Conservation (phyloP, 2,113 vertebrate genomes). For the Python bivittatus region DNA sequence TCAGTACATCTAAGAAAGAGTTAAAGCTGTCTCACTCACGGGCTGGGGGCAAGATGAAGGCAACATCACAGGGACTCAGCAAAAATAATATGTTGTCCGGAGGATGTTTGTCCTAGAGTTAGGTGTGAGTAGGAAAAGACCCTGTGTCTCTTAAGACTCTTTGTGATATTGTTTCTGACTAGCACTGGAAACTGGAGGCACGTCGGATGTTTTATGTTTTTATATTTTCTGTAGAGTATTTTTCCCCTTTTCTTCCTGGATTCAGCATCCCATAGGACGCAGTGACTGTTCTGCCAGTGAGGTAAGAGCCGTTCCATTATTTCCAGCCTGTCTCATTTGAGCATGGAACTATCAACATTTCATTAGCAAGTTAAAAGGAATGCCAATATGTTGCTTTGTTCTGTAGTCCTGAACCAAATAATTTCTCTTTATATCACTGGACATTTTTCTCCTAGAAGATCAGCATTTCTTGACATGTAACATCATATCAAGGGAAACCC, state of each 20-base stretch:
- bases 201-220: neutral
- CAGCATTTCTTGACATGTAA: neutral
- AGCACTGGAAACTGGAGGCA: neutral
- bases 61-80: neutral
- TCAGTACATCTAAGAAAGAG: neutral
- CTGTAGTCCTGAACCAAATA: neutral
- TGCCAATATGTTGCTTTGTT: neutral
- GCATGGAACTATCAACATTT: neutral
- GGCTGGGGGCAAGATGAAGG: neutral
- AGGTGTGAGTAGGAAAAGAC: neutral
- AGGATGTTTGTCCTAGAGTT: neutral
- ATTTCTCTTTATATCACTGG: neutral
- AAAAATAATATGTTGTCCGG: neutral
- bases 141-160: neutral
- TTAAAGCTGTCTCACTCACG: neutral
- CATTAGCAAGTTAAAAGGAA: neutral
- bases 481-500: too few relatives aligned
- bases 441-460: neutral
- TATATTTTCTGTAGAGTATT: neutral
- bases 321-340: neutral
- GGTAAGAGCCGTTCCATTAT: neutral
- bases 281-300: neutral
- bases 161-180: neutral
- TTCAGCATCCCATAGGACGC: neutral
- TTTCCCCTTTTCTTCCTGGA: neutral